Conservation (phyloP, 2,797 vertebrate species). For the Tinamus major region DNA sequence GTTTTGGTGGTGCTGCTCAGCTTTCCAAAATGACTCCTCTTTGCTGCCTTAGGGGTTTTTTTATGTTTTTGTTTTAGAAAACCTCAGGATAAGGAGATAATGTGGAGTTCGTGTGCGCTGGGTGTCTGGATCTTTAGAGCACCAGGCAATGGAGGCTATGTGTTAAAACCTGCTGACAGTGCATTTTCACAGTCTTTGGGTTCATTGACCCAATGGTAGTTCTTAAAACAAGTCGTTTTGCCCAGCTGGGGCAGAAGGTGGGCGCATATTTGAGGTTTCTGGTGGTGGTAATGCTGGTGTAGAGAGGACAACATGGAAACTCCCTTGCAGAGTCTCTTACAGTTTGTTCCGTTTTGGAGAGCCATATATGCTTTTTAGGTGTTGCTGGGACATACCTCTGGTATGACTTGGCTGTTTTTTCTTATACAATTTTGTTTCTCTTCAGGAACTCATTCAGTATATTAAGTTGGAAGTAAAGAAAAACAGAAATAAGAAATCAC, state of each 20-base stretch:
- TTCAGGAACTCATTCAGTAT: constrained; percentile 64
- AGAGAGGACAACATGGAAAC: background rate
- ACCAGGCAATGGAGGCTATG: background rate
- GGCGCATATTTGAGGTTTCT: background rate
- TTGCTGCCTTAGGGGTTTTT: background rate
- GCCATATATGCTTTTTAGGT: constrained; percentile 18
- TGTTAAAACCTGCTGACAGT: background rate
- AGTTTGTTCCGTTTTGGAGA: constrained; percentile 9
- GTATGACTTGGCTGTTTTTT: constrained; percentile 55
- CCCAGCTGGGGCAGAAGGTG: background rate
- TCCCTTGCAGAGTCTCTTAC: background rate
- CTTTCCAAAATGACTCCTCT: constrained; percentile 39
- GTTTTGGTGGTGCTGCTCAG: background rate
- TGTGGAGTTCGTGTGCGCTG: background rate
- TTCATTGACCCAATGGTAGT: background rate
- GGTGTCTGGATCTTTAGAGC: background rate
- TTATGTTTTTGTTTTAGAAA: background rate
- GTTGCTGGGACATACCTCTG: constrained; percentile 36
- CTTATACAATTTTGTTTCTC: constrained; percentile 58
- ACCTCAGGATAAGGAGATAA: background rate
- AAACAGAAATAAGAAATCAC: constrained; percentile 53
- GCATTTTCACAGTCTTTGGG: background rate
- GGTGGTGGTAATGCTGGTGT: background rate
- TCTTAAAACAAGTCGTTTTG: constrained; percentile 7
- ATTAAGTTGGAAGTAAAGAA: constrained; percentile 54